Conservation (phyloP, 2,888 invertebrate species). For the Sipha maydis region DNA sequence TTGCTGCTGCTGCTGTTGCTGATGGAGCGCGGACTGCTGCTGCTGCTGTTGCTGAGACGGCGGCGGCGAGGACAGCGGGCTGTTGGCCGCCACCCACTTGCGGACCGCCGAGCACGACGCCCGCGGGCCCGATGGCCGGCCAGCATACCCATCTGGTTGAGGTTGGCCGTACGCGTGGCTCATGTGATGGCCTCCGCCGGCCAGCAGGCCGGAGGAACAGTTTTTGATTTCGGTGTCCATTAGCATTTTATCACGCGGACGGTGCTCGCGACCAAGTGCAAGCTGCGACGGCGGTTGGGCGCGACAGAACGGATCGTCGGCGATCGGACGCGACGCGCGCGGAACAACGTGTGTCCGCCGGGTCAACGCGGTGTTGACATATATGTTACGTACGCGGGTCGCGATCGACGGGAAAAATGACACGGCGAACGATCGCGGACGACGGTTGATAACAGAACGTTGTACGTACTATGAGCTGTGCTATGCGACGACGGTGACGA, state of each 20-base stretch:
- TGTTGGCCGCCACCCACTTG: conserved; percentile 13
- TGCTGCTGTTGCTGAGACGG: conserved; percentile 60
- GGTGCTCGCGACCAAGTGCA: neutral
- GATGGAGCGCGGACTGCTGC: conserved; percentile 63
- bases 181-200: conserved; percentile 57
- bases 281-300: neutral
- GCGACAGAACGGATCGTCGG: neutral
- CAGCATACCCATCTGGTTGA: conserved; percentile 57
- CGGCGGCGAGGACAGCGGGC: conserved; percentile 38
- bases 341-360: conserved; percentile 5
- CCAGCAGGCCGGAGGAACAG: conserved; percentile 52
- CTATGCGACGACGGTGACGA: neutral
- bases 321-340: neutral
- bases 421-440: neutral
- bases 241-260: conserved; percentile 39
- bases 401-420: no score
- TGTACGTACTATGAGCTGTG: no score
- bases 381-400: no score
- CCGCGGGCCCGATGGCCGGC: conserved; percentile 52
- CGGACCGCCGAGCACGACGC: conserved; percentile 48
- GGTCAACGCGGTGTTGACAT: no score
- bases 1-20: conserved; percentile 67
- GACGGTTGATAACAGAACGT: neutral
- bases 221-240: conserved; percentile 60
- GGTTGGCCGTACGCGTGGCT: conserved; percentile 55